Evolutionary conservation across 2,113 vertebrate species (phyloP).

Genomic region (Camelus bactrianus): DNA sequence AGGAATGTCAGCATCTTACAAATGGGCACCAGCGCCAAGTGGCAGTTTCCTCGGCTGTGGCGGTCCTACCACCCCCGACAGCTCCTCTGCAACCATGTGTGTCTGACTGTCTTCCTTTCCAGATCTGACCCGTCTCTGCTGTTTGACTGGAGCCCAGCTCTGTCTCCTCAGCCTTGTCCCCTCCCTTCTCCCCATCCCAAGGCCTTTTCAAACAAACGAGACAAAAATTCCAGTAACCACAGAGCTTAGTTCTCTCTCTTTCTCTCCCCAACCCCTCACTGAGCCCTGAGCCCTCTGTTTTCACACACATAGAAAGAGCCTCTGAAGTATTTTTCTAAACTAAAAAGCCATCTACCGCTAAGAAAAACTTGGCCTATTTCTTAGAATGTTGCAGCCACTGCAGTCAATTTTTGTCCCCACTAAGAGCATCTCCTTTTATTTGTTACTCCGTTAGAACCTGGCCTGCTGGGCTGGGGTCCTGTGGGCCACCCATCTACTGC

Average conservation of each 20-base stretch:
- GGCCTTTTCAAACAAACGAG: neutral
- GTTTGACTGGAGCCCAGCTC: neutral
- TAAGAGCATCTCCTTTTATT: neutral
- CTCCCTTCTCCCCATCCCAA: neutral
- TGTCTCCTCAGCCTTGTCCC: neutral
- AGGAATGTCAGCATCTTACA: neutral
- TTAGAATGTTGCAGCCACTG: neutral
- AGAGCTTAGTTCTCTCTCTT: neutral
- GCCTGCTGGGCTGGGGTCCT: neutral
- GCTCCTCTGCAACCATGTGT: neutral
- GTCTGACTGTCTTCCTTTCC: neutral
- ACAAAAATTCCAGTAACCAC: neutral
- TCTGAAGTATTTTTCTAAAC: constrained; percentile 50
- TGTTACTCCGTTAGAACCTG: neutral
- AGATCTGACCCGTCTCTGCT: fast-evolving
- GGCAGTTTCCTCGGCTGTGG: neutral
- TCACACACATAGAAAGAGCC: constrained; percentile 6
- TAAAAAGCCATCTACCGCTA: neutral
- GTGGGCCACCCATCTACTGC: neutral
- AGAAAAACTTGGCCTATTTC: constrained; percentile 42
- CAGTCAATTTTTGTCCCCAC: neutral
- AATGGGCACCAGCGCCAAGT: fast-evolving
- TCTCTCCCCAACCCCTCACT: neutral
- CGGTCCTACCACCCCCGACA: fast-evolving
- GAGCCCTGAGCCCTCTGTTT: neutral